Percentiles rank a stretch among this genome's conserved stretches.
These are phyloP conservation scores for Trematocara marginatum DNA, from an alignment of 2,113 vertebrate genomes.

Conservation along the genomic window DNA sequence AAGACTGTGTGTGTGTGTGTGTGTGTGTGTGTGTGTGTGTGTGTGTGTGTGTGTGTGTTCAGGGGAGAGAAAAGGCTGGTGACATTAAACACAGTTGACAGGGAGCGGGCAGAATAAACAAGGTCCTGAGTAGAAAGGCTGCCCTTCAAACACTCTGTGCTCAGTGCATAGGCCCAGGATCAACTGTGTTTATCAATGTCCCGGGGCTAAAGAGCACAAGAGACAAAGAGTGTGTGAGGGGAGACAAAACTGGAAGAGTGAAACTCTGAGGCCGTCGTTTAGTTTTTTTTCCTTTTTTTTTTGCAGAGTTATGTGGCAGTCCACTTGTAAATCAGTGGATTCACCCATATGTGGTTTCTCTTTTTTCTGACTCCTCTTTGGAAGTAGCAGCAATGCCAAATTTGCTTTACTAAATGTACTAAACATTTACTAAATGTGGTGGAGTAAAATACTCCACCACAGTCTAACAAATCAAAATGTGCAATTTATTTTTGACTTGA, in stretches of 20 bases:
- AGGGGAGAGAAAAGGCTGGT: too few relatives aligned
- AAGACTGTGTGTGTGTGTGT: too few relatives aligned
- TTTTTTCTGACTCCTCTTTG: neutral
- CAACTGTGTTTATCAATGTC: constrained; percentile 61
- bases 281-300: neutral
- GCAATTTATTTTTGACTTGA: neutral
- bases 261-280: neutral
- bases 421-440: too few relatives aligned
- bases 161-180: constrained; percentile 54
- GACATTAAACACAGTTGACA: neutral
- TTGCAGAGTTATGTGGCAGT: neutral
- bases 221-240: constrained; percentile 15
- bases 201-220: constrained; percentile 23
- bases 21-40: too few relatives aligned
- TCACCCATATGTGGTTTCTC: neutral
- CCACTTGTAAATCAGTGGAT: neutral
- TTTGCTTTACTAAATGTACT: neutral
- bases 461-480: neutral
- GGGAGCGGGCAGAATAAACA: constrained; percentile 69
- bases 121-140: constrained; percentile 46
- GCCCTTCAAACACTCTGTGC: constrained; percentile 54
- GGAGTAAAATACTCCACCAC: neutral
- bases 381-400: neutral
- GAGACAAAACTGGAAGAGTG: neutral
- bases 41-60: too few relatives aligned